phyloP scores from a whole-genome alignment of 92 coral and sea anemone species.

The Umimayanthus chanpuru region DNA sequence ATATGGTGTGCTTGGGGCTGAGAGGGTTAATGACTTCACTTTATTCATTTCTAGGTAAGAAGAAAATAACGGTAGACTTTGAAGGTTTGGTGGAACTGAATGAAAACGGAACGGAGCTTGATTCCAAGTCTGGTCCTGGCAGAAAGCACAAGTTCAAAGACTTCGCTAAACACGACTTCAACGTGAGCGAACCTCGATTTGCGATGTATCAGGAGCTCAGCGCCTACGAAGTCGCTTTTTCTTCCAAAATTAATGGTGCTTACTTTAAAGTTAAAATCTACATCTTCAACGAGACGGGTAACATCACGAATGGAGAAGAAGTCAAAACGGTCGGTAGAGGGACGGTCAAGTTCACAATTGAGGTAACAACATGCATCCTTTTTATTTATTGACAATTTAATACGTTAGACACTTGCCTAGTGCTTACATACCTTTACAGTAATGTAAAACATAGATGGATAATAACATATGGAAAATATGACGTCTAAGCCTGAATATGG shows the following conservation, averaged over 20 bases:
- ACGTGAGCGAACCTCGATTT: background rate
- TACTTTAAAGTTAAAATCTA: background rate
- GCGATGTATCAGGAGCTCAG: background rate
- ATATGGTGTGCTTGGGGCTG: too few species aligned
- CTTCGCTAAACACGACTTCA: background rate
- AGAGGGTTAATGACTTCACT: background rate
- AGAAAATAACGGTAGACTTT: background rate
- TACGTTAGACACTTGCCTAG: too few species aligned
- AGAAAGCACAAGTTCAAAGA: background rate
- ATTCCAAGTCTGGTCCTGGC: background rate
- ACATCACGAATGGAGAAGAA: conserved; percentile 6
- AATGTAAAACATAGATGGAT: too few species aligned
- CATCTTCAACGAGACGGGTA: conserved; percentile 4
- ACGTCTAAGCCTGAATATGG: too few species aligned
- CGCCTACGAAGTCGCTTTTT: background rate
- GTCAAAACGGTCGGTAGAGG: background rate
- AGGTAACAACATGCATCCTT: background rate
- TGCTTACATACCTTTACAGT: too few species aligned
- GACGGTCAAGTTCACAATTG: background rate
- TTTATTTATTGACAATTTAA: too few species aligned
- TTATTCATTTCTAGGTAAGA: background rate
- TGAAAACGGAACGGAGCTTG: background rate
- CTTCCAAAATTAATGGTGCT: background rate
- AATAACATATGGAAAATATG: too few species aligned
- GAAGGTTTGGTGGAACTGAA: background rate